Base-by-base conservation (phyloP, 35 echinoderm and acorn worm species). In the Ptychodera flava region DNA sequence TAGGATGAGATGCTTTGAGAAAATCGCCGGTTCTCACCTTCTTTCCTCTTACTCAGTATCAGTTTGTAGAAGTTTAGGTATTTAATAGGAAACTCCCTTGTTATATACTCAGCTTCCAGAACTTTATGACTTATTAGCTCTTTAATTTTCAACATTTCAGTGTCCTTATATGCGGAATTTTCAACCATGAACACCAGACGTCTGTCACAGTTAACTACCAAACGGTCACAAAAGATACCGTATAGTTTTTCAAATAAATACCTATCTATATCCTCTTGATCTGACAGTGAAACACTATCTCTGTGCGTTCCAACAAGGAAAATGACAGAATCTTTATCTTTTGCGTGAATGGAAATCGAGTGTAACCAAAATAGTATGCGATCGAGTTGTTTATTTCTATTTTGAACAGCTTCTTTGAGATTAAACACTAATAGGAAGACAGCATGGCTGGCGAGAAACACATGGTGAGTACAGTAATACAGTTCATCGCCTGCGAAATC, bases 221-320 rank as follows among this genome's bases (percentile, higher is more conserved):
- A 38, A 28, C 79, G 79, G 16, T 80, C 29, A 75, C 79, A 89
- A 16, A 31, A 38, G 6, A 32, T 80, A 34, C 34, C 37, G 0
- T 45, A 28, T 22, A 45, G 36, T 32, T 33, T 30, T 38, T 28
- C 37, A 30, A 36, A 35, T 32, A 89, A 80, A 32, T 38, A 37
- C 14, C 32, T 16, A 83, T 36, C 12, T 1, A 16, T 15, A 16
- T 0, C 1, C 30, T 36, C 33, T 28, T 1, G n/a, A 16, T 31
- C 52, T 10, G 36, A 35, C 28, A 36, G 33, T 2, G 15, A 28
- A 35, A 78, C 76, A 75, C 86, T 87, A 2, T 31, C 77, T 35
- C 78, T 87, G 29, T 79, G 64, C 16, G 86, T 87, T 28, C 86
- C 86, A 35, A 87, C 86, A 87, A 87, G 76, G n/a, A 87, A 78